Evolutionary conservation across 2,888 invertebrate species (phyloP), one percentile per base, ranked within the genome.

Genomic region (Monoplex corrugatus): DNA sequence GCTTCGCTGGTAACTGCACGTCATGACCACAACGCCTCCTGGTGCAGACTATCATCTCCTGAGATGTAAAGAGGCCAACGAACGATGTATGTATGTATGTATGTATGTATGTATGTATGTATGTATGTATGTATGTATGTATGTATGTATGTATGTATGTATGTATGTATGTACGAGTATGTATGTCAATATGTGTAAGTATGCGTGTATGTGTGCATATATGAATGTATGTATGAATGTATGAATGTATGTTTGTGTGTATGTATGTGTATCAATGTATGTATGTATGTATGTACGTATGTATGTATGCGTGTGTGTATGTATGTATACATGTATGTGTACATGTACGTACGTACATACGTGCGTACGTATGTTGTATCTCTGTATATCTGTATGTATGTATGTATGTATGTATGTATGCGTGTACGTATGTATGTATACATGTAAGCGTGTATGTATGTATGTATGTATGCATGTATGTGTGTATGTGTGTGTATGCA

Each of bases 181-280:
- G 13, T 28, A n/a, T 28, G 23, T 28, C 23, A 2, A 35, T 32
- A 3, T 75, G 35, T 35, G 35, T 72, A 10, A 19, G 35, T 32
- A 6, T n/a, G 63, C n/a, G 72, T 72, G n/a, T 82, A 28, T 82
- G 40, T 82, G 40, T 82, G 82, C 28, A 43, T 82, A 28, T 82
- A 28, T 43, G 82, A 23, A 23, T 43, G 43, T 82, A 28, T 82
- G 40, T 82, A 28, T 82, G 80, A 35, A 38, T 80, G 80, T 80
- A 38, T 80, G 80, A 35, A 38, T 80, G 80, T 80, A 38, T 80
- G 40, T 80, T 32, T 80, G 80, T 80, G 80, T 80, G 43, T 80
- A n/a, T 68, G 68, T 68, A n/a, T 68, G 28, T 68, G 68, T 68
- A 1, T 68, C 0, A n/a, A 8, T 68, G 35, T 80, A 19, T 80